Conservation (phyloP, 1,140 invertebrate species). For the Zaprionus nigranus region DNA sequence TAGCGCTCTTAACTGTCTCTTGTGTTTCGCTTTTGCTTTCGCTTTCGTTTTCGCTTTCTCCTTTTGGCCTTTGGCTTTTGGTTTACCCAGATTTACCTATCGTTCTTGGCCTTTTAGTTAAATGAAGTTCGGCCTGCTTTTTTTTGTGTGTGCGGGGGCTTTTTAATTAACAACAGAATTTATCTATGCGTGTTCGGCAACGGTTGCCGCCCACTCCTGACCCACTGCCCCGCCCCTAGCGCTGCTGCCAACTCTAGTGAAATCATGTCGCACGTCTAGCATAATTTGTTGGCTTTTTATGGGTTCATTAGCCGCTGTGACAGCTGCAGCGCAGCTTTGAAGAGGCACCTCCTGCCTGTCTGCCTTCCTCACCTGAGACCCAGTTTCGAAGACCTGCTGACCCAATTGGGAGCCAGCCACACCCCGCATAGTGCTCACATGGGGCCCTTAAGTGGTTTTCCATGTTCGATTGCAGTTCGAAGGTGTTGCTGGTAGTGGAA, state of each 20-base stretch:
- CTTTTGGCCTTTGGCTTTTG: constrained; percentile 40
- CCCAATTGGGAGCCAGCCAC: constrained; percentile 46
- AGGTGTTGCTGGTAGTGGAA: constrained; percentile 18
- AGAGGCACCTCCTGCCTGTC: constrained; percentile 10
- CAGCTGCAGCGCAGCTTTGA: constrained; percentile 39
- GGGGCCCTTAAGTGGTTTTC: constrained; percentile 66
- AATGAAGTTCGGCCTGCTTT: constrained; percentile 57
- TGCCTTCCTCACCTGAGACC: not conserved
- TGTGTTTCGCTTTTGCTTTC: constrained; percentile 35
- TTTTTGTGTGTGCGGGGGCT: constrained; percentile 9
- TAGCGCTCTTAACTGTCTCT: constrained; percentile 45
- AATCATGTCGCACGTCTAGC: constrained; percentile 74
- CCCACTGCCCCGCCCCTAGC: not conserved
- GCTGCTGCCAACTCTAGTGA: not conserved
- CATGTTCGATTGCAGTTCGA: constrained; percentile 76
- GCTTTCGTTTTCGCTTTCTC: constrained; percentile 19
- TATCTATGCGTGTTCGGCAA: constrained; percentile 61
- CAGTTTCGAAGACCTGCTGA: constrained; percentile 39
- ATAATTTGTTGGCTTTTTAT: constrained; percentile 64
- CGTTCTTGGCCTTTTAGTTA: constrained; percentile 67
- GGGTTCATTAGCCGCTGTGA: constrained; percentile 75
- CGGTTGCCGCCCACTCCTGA: not conserved
- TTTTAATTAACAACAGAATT: constrained; percentile 79
- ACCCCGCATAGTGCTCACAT: constrained; percentile 23
- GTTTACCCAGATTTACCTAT: constrained; percentile 68